Evolutionary conservation across 2,113 vertebrate genomes (phyloP).

Genomic region (Cinclus cinclus): DNA sequence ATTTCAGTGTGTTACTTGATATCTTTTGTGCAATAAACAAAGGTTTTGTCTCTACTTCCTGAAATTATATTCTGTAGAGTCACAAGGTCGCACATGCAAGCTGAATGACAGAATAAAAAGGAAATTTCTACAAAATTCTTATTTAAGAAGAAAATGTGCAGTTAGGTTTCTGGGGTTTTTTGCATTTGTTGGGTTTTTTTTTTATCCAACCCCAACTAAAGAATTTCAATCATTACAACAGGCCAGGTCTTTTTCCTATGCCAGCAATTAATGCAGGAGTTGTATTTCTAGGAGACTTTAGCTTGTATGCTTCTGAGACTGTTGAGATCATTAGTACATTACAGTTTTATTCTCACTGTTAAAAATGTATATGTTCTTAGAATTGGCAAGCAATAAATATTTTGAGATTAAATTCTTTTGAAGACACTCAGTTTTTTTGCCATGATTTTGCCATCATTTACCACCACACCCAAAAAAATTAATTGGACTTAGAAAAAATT

Average conservation of each 20-base stretch:
- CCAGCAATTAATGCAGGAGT: not conserved
- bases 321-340: not conserved
- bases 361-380: not conserved
- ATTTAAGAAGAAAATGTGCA: not conserved
- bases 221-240: not conserved
- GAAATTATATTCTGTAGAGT: not conserved
- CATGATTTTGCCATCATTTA: not conserved
- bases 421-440: not conserved
- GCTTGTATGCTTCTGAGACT: not conserved
- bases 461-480: not conserved
- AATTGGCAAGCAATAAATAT: not conserved
- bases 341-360: not conserved
- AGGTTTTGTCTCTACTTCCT: not conserved
- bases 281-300: not conserved
- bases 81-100: not conserved
- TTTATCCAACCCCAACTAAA: fast-evolving
- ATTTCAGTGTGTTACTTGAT: not conserved
- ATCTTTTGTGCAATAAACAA: not conserved
- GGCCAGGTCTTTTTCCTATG: not conserved
- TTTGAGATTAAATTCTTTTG: not conserved
- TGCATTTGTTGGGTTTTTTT: not conserved
- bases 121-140: not conserved
- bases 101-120: not conserved
- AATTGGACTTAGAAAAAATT: too few relatives aligned
- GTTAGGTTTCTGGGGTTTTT: fast-evolving